Conservation (phyloP, 2,797 vertebrate species). For the Yasuhikotakia modesta region DNA sequence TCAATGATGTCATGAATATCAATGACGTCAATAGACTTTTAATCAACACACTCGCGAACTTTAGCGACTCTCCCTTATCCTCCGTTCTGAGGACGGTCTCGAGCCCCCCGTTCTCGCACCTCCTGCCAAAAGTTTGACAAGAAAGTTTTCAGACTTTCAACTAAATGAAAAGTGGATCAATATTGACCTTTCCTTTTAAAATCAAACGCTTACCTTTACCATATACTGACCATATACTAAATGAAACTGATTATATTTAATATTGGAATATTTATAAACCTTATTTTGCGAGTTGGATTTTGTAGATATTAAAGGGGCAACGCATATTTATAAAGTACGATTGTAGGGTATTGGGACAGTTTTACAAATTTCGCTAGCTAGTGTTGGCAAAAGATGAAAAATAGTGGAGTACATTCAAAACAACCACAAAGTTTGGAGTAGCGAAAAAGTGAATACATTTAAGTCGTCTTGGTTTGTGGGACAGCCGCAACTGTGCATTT, state of each 20-base stretch:
- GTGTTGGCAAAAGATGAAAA: not conserved
- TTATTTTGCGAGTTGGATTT: slow-evolving; percentile 55
- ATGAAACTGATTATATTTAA: too few relatives aligned
- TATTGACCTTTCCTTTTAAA: too few relatives aligned
- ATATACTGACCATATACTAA: too few relatives aligned
- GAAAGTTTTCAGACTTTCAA: slow-evolving; percentile 49
- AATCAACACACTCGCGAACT: slow-evolving; percentile 54
- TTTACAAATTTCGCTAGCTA: slow-evolving; percentile 1
- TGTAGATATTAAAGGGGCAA: slow-evolving; percentile 62
- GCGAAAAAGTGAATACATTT: not conserved
- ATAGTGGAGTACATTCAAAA: not conserved
- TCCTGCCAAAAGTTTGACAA: slow-evolving; percentile 53
- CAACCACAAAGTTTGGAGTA: not conserved
- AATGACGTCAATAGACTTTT: too few relatives aligned
- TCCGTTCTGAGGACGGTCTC: slow-evolving; percentile 76
- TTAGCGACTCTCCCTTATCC: slow-evolving; percentile 76
- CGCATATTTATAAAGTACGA: not conserved
- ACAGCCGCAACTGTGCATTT: not conserved
- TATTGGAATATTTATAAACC: slow-evolving; percentile 31
- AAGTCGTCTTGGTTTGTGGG: not conserved
- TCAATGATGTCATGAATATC: too few relatives aligned
- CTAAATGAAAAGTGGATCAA: not conserved
- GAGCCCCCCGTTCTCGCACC: slow-evolving; percentile 67
- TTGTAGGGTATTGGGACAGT: not conserved
- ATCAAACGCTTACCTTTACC: too few relatives aligned